phyloP scores from a whole-genome alignment of 2,888 invertebrate genomes.

The Dorcus parallelipipedus region DNA sequence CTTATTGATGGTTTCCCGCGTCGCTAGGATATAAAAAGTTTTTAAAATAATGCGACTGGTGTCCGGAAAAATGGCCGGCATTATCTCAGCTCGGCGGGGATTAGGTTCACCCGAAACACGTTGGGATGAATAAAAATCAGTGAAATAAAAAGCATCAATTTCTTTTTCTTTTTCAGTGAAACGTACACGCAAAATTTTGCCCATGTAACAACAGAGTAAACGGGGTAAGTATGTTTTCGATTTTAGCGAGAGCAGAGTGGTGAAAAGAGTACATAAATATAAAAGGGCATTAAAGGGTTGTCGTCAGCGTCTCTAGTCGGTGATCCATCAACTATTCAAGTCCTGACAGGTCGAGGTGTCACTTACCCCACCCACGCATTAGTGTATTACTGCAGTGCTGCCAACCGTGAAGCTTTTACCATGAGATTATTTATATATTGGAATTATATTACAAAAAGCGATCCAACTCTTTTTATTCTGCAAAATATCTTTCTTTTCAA shows the following conservation, averaged over 20 bases:
- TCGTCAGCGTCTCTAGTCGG: slow-evolving; percentile 27
- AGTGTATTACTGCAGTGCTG: slow-evolving; percentile 41
- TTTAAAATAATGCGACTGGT: slow-evolving; percentile 49
- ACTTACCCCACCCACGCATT: slow-evolving; percentile 43
- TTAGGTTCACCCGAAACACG: slow-evolving; percentile 33
- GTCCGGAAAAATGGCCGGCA: slow-evolving; percentile 48
- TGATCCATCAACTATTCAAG: slow-evolving; percentile 45
- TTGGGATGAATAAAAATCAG: slow-evolving; percentile 31
- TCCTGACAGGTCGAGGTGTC: slow-evolving; percentile 43
- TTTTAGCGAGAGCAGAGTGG: slow-evolving; percentile 18
- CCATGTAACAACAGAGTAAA: no score
- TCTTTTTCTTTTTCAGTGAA: no score
- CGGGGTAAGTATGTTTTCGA: slow-evolving; percentile 13
- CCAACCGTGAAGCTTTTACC: slow-evolving; percentile 33
- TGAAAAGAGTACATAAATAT: slow-evolving; percentile 21
- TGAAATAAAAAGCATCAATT: slow-evolving; percentile 11
- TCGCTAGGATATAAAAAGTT: slow-evolving; percentile 46
- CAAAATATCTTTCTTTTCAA: no score
- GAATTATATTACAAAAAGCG: not conserved
- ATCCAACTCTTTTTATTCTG: no score
- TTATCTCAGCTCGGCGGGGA: slow-evolving; percentile 47
- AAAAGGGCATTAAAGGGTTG: slow-evolving; percentile 31
- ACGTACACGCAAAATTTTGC: no score
- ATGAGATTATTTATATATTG: slow-evolving; percentile 18
- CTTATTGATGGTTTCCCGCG: slow-evolving; percentile 39